Conservation (phyloP, 2,113 vertebrate genomes). For the Lepisosteus oculatus region DNA sequence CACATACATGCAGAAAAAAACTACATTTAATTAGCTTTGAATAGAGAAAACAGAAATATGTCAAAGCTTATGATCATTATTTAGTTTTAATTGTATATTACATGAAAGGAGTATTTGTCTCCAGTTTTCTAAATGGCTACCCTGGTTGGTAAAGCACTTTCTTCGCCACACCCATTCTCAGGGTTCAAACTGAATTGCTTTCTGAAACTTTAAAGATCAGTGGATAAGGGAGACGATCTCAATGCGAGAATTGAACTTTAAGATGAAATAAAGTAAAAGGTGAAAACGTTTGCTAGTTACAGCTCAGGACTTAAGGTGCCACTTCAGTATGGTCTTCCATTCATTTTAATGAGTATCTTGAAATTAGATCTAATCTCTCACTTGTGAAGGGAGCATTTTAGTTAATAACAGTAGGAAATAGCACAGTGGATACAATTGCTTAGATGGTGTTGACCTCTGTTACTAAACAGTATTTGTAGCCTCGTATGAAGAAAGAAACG, state of each 20-base stretch:
- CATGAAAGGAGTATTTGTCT: slow-evolving; percentile 40
- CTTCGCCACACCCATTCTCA: slow-evolving; percentile 55
- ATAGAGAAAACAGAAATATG: too few relatives aligned
- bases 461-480: slow-evolving; percentile 18
- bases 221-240: slow-evolving; percentile 33
- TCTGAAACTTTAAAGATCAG: slow-evolving; percentile 33
- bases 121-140: slow-evolving; percentile 36
- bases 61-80: too few relatives aligned
- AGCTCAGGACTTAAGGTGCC: slow-evolving; percentile 42
- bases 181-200: slow-evolving; percentile 51
- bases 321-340: slow-evolving; percentile 61
- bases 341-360: slow-evolving; percentile 38
- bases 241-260: slow-evolving; percentile 17
- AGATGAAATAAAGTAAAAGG: slow-evolving; percentile 16
- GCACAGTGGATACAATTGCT: slow-evolving; percentile 19
- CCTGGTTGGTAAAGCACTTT: slow-evolving; percentile 31
- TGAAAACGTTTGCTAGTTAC: slow-evolving; percentile 29
- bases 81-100: neutral
- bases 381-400: slow-evolving; percentile 29
- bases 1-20: too few relatives aligned
- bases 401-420: slow-evolving; percentile 18
- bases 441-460: slow-evolving; percentile 14
- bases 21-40: too few relatives aligned
- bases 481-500: slow-evolving; percentile 8
- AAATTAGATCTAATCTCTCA: slow-evolving; percentile 18